A percentile compares a stretch with the other conserved stretches of the same genome.
These are phyloP conservation scores for Malacosoma neustria DNA, from an alignment of 2,888 invertebrate genomes.

Conservation along the genomic window DNA sequence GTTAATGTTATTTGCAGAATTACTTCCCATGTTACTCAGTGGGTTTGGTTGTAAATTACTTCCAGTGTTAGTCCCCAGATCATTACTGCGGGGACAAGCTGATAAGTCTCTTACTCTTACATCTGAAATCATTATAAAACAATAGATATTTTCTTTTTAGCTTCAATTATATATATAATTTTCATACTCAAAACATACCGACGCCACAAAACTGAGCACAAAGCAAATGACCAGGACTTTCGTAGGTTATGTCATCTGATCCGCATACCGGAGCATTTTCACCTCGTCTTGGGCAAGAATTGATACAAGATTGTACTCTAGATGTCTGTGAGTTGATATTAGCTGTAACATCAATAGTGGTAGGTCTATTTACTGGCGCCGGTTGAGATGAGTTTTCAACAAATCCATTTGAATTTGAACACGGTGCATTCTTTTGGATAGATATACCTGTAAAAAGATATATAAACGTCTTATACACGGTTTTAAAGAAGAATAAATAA, in stretches of 20 bases:
- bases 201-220: slow-evolving; percentile 54
- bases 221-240: slow-evolving; percentile 41
- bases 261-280: slow-evolving; percentile 51
- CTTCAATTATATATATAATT: too few relatives aligned
- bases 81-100: slow-evolving; percentile 3
- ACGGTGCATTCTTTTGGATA: not conserved
- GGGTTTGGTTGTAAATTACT: not conserved
- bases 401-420: not conserved
- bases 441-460: not conserved
- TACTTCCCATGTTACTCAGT: not conserved
- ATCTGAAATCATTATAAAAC: slow-evolving; percentile 9
- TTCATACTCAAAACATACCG: too few relatives aligned
- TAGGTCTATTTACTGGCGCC: not conserved
- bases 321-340: not conserved
- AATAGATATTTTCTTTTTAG: too few relatives aligned
- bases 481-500: too few relatives aligned
- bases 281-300: slow-evolving; percentile 1
- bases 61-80: not conserved
- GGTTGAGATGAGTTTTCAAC: not conserved
- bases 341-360: not conserved
- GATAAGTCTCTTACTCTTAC: slow-evolving; percentile 7
- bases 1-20: not conserved
- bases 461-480: too few relatives aligned
- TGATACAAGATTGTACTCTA: not conserved
- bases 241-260: slow-evolving; percentile 44